phyloP scores from a whole-genome alignment of 2,888 invertebrate genomes.

The Xestia rhomboidea region DNA sequence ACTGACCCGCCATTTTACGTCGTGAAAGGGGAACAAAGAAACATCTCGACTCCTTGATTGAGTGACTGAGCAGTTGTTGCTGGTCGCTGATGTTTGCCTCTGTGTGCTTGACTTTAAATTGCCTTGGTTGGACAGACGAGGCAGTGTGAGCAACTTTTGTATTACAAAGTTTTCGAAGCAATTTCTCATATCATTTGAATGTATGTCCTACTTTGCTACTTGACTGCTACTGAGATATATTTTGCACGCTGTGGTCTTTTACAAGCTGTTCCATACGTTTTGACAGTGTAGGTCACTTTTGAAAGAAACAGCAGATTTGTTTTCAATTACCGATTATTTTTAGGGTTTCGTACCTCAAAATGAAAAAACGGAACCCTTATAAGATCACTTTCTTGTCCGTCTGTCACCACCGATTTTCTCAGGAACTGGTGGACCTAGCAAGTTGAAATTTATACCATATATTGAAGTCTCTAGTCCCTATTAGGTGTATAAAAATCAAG shows the following conservation, averaged over 20 bases:
- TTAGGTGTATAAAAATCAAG: too few species aligned
- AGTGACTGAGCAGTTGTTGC: slow-evolving; percentile 60
- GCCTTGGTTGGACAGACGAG: slow-evolving; percentile 43
- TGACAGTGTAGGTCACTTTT: too few species aligned
- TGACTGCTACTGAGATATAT: neutral
- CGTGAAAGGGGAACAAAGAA: slow-evolving; percentile 55
- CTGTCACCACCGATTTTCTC: too few species aligned
- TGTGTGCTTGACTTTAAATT: slow-evolving; percentile 64
- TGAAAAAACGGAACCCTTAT: too few species aligned
- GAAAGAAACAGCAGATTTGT: too few species aligned
- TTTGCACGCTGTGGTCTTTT: neutral
- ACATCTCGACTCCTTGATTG: slow-evolving; percentile 60
- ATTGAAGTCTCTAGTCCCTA: too few species aligned
- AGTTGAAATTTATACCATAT: too few species aligned
- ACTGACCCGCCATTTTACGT: slow-evolving; percentile 30
- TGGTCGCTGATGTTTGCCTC: slow-evolving; percentile 56
- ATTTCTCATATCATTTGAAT: neutral
- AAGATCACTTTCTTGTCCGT: too few species aligned
- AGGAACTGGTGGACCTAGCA: too few species aligned
- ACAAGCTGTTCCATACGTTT: too few species aligned
- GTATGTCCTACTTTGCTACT: neutral
- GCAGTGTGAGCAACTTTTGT: slow-evolving; percentile 13
- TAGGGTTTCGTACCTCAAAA: too few species aligned
- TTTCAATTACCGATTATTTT: too few species aligned
- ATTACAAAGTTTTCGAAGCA: neutral